A percentile compares a stretch with the other conserved stretches of the same genome.
These are phyloP conservation scores for Phania funesta DNA, from an alignment of 2,888 invertebrate genomes.

Conservation along the genomic window DNA sequence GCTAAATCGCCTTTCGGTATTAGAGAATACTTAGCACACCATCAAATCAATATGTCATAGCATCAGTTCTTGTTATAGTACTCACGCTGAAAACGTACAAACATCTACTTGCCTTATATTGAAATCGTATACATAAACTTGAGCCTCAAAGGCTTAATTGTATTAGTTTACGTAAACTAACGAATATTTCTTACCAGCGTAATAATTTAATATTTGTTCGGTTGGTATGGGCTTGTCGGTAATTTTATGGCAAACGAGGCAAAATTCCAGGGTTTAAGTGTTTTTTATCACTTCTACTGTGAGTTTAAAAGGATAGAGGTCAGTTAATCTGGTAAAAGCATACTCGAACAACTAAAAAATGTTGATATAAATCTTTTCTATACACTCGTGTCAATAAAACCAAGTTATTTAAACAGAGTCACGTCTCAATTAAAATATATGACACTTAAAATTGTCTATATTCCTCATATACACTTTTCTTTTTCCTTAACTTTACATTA, in stretches of 20 bases:
- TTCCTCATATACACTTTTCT: neutral
- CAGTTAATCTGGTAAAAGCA: neutral
- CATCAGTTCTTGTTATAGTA: constrained; percentile 20
- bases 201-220: neutral
- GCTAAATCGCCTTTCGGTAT: constrained; percentile 72
- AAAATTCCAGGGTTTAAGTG: constrained; percentile 62
- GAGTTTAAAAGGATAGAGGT: neutral
- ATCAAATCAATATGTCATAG: constrained; percentile 75
- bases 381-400: neutral
- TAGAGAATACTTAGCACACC: constrained; percentile 66
- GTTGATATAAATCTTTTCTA: neutral
- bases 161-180: constrained; percentile 5
- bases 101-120: neutral
- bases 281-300: constrained; percentile 49
- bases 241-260: constrained; percentile 38
- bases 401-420: neutral
- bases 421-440: too few species aligned
- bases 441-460: too few species aligned
- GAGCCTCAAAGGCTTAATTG: neutral
- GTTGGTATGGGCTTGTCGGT: constrained; percentile 6
- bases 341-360: neutral
- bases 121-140: neutral
- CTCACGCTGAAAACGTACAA: neutral
- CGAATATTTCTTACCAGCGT: neutral
- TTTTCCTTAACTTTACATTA: neutral